These are phyloP conservation scores for Metridium senile DNA, from an alignment of 92 coral and sea anemone genomes.

Conservation along the genomic window DNA sequence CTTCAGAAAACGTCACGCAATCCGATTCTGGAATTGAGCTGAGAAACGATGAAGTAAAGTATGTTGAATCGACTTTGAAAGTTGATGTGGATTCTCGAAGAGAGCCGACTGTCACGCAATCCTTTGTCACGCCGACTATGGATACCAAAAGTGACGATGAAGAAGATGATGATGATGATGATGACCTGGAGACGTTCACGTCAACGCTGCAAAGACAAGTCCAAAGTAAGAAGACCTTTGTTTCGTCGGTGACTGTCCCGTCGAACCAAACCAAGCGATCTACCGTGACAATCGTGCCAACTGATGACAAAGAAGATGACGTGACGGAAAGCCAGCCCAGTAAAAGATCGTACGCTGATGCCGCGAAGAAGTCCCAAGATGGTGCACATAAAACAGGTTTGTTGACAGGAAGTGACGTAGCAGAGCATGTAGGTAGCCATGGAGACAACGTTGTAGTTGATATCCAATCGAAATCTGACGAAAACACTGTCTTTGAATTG, in stretches of 20 bases:
- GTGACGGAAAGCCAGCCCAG: constrained; percentile 20
- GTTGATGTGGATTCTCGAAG: not conserved
- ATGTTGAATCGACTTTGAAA: constrained; percentile 5
- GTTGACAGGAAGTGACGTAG: constrained; percentile 8
- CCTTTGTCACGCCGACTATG: not conserved
- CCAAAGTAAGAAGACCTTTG: constrained; percentile 27
- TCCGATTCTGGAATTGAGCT: constrained; percentile 23
- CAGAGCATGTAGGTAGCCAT: constrained; percentile 3
- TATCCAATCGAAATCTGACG: constrained; percentile 16
- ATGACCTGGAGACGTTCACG: constrained; percentile 36
- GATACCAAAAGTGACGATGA: constrained; percentile 12
- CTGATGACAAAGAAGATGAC: constrained; percentile 1
- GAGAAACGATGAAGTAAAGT: constrained; percentile 1
- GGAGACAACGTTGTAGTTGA: constrained; percentile 15
- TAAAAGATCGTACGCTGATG: constrained; percentile 21
- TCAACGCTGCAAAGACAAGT: constrained; percentile 28
- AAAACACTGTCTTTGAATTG: constrained; percentile 6
- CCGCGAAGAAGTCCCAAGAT: not conserved
- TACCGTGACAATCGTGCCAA: constrained; percentile 19
- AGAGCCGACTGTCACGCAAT: constrained; percentile 14
- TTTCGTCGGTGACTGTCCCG: constrained; percentile 29
- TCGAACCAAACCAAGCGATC: constrained; percentile 16
- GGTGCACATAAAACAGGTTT: not conserved
- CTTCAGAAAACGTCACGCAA: not conserved
- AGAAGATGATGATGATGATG: constrained; percentile 30